Evolutionary conservation across 2,797 vertebrate genomes (phyloP).

Genomic region (Graptemys geographica): DNA sequence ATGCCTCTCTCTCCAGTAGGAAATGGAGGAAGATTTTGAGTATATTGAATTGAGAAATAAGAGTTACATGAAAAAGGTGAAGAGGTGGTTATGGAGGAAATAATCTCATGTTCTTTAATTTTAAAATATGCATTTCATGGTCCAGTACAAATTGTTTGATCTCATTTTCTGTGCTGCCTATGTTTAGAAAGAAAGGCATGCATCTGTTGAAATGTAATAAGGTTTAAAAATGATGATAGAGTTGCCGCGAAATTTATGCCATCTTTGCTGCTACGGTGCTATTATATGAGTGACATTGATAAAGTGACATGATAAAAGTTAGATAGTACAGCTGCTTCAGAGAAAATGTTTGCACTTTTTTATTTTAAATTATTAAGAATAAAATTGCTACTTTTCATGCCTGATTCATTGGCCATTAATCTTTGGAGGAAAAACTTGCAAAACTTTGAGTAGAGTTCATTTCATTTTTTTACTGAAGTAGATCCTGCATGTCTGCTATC

Average conservation of each 20-base stretch:
- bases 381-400: not conserved
- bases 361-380: not conserved
- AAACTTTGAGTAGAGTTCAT: not conserved
- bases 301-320: not conserved
- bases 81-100: not conserved
- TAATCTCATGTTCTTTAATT: not conserved
- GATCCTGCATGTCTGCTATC: not conserved
- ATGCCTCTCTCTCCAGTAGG: fast-evolving
- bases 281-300: not conserved
- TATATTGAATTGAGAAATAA: not conserved
- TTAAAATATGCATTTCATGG: not conserved
- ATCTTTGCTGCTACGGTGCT: not conserved
- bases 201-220: not conserved
- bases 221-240: not conserved
- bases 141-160: not conserved
- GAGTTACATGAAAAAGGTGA: not conserved
- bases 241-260: not conserved
- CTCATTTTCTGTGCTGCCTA: not conserved
- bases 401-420: not conserved
- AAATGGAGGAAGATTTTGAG: not conserved
- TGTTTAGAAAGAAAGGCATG: not conserved
- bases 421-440: not conserved
- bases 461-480: not conserved
- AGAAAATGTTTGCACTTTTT: not conserved
- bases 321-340: not conserved